These are phyloP conservation scores for Loripinus fragilis DNA, from an alignment of 2,888 invertebrate species.

Conservation along the genomic window DNA sequence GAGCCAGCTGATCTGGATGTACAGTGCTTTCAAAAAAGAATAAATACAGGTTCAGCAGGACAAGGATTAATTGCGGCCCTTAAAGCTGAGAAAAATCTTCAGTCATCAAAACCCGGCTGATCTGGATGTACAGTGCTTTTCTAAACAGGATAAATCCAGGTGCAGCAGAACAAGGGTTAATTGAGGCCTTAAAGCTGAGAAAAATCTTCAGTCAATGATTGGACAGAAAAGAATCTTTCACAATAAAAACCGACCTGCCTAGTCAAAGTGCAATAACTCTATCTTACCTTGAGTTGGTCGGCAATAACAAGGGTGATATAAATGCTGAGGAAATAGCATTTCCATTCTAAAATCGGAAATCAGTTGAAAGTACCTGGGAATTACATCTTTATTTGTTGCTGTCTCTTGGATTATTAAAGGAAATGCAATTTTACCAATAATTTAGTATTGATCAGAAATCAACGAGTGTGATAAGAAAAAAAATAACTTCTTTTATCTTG, in stretches of 20 bases:
- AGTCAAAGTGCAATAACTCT: background rate
- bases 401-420: background rate
- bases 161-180: no score
- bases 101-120: no score
- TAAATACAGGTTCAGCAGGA: no score
- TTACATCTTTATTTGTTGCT: background rate
- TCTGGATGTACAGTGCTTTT: no score
- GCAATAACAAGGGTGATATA: conserved; percentile 1
- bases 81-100: conserved; percentile 1
- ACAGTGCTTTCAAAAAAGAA: no score
- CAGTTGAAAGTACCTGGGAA: background rate
- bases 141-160: no score
- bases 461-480: no score
- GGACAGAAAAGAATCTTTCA: conserved; percentile 5
- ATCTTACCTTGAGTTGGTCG: background rate
- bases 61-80: background rate
- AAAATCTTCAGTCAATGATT: conserved; percentile 6
- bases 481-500: no score
- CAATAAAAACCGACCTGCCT: background rate
- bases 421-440: background rate
- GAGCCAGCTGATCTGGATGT: no score
- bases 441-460: conserved; percentile 1
- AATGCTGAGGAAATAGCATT: background rate
- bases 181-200: background rate
- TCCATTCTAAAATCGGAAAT: conserved; percentile 10